Base-by-base conservation (phyloP, 2,888 invertebrate species). In the Altica lythri region DNA sequence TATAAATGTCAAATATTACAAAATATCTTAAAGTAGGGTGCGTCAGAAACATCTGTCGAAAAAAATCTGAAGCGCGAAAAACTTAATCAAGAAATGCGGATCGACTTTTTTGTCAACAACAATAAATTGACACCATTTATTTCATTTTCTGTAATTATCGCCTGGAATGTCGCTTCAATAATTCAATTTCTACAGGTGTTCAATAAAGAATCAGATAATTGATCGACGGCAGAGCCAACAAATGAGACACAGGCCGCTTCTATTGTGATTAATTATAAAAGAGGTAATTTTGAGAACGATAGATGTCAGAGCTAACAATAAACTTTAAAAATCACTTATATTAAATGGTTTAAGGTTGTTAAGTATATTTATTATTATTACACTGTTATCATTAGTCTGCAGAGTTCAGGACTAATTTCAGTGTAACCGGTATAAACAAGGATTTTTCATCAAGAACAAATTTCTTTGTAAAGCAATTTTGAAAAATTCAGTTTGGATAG, bases 131-230 rank as follows among this genome's bases (percentile, higher is more conserved):
- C 43, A 17, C 19, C 30, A 43, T 48, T 48, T 38, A 46, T 38
- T 38, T 38, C 17, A 27, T 37, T 29, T 38, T 17, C n/a, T 5
- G 37, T 13, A 48, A 48, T 48, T 38, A 38, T 48, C 16, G 17
- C 17, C 2, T 4, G 46, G 14, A 46, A 37, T 27, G 35, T 37
- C 38, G 38, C 30, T 29, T 48, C 9, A 35, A 46, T 35, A 25
- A 46, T 25, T 35, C 35, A 46, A 37, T 29, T 38, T 48, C 29
- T 18, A 48, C 48, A 48, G 48, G 48, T 48, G 29, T 29, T 38
- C 29, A 30, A 38, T 37, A 35, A 37, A 29, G 27, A 48, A 48
- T 30, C 29, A 48, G 13, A 14, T 38, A 48, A 48, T 48, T 30
- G 38, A 38, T 48, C n/a, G 19, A 29, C 29, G 27, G 18, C 13